phyloP scores from a whole-genome alignment of 2,797 vertebrate genomes.

The Diglossa cyanea region DNA sequence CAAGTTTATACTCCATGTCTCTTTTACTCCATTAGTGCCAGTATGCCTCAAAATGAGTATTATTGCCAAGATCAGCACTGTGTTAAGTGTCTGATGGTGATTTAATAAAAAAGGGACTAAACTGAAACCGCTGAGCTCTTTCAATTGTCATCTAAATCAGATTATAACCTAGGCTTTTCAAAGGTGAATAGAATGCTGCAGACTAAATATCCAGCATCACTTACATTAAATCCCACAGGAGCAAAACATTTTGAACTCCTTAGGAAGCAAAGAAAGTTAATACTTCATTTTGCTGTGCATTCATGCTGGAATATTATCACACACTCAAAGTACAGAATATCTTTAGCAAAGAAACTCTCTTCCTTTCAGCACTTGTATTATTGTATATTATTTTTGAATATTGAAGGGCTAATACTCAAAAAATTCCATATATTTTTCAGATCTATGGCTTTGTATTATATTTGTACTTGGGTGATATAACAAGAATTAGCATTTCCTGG shows the following conservation, averaged over 20 bases:
- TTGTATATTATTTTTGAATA: not conserved
- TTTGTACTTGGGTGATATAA: not conserved
- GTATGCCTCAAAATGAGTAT: not conserved
- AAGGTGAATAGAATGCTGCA: not conserved
- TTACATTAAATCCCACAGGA: slow-evolving; percentile 8
- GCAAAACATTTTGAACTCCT: not conserved
- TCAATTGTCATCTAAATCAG: slow-evolving; percentile 36
- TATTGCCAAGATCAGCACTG: not conserved
- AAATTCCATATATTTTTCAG: not conserved
- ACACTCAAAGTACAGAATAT: not conserved
- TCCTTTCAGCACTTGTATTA: not conserved
- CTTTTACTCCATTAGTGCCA: not conserved
- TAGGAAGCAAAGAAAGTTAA: not conserved
- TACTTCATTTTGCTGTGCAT: not conserved
- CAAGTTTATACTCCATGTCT: not conserved
- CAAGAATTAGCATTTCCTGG: not conserved
- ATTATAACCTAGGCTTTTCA: slow-evolving; percentile 16
- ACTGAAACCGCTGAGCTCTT: not conserved
- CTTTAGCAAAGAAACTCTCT: not conserved
- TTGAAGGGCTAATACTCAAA: not conserved
- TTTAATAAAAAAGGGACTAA: not conserved
- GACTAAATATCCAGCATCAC: slow-evolving; percentile 11
- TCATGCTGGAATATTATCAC: not conserved
- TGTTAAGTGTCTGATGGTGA: not conserved
- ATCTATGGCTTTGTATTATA: not conserved